Conservation (phyloP, 2,113 vertebrate species). For the Cyanistes caeruleus region DNA sequence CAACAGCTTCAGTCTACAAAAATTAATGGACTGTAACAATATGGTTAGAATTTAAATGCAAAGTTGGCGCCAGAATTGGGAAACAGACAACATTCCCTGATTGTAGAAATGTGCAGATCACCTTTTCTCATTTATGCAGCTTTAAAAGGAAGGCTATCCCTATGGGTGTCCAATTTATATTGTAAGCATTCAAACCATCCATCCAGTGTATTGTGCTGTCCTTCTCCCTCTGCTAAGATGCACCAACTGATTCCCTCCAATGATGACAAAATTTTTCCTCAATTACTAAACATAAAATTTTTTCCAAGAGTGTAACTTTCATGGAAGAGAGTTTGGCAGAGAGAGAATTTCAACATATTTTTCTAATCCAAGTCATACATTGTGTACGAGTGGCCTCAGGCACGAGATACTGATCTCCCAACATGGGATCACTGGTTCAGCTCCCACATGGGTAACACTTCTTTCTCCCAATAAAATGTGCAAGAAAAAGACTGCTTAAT, state of each 20-base stretch:
- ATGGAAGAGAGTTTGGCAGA: not conserved
- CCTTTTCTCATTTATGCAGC: not conserved
- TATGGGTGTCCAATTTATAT: not conserved
- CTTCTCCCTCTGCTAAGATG: not conserved
- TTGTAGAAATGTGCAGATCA: not conserved
- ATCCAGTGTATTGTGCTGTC: not conserved
- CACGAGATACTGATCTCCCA: not conserved
- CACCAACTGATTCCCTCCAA: not conserved
- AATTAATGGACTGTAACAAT: conserved; percentile 55
- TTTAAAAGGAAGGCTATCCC: not conserved
- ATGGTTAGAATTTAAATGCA: conserved; percentile 30
- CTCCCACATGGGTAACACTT: not conserved
- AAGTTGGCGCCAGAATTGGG: not conserved
- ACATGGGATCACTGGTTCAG: accelerated
- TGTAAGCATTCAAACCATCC: not conserved
- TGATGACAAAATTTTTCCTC: not conserved
- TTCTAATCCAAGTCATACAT: not conserved
- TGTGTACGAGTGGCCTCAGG: not conserved
- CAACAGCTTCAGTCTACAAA: conserved; percentile 8
- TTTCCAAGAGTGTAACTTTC: not conserved
- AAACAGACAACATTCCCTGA: not conserved
- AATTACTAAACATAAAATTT: not conserved
- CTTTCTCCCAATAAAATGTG: not conserved
- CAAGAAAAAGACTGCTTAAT: not conserved
- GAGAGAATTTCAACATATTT: not conserved